Base-by-base conservation (phyloP, 2,888 invertebrate species). In the Stomorhina lunata region DNA sequence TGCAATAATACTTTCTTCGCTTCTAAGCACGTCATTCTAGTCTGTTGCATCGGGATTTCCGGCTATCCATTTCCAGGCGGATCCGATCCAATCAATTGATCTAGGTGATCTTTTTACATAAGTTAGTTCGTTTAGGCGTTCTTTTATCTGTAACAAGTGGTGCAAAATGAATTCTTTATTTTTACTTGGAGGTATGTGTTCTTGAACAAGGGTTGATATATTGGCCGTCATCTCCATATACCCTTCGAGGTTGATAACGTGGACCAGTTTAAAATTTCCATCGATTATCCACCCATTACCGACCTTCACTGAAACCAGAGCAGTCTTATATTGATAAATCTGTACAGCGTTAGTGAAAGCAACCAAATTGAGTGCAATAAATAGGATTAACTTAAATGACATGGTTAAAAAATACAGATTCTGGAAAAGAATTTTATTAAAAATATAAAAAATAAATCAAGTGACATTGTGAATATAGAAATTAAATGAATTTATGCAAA, bases 101-200 rank as follows among this genome's bases (percentile, higher is more conserved):
- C 53, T 3, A 1, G 2, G 20, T 2, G 55, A 5, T 5, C 57
- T 57, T 20, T 32, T 71, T 9, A 45, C 22, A 22, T 25, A 32
- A 1, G 20, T 55, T 9, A 69, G n/a, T 45, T 55, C 55, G 1
- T 29, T 17, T 7, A 61, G 72, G 37, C 50, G 72, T n/a, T 72
- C 61, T 2, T 48, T 34, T 9, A 48, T 50, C 48, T 72, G 55
- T 32, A n/a, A 22, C 29, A 69, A 10, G 55, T 68, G 53, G 29
- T 55, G 55, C 55, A 29, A 43, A 34, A 32, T 55, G 29, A 69
- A 55, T 29, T 27, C 40, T 5, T 69, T 69, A n/a, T 55, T 72
- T 57, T 1, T 72, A 6, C 72, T 53, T 50, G 45, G 71, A 22
- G 57, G 57, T n/a, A 59, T 71, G 73, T 50, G 86, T 83, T 7